These are phyloP conservation scores for Prinia subflava DNA, from an alignment of 2,113 vertebrate genomes.

Conservation along the genomic window DNA sequence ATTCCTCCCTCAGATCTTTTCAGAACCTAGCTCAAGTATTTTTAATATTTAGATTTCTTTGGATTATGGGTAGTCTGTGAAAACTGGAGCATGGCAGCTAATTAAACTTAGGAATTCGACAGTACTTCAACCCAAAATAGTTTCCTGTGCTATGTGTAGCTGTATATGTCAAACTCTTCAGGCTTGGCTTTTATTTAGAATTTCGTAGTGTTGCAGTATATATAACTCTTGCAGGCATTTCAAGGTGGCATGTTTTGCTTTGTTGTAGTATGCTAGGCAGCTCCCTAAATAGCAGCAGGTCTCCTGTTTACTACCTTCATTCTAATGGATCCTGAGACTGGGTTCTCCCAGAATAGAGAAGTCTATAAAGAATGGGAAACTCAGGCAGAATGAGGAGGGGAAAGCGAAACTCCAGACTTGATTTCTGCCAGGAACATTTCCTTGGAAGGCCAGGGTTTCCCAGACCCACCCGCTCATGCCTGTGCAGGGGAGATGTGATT, in stretches of 20 bases:
- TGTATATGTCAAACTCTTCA: background rate
- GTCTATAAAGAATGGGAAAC: background rate
- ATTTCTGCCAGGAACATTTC: background rate
- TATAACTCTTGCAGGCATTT: background rate
- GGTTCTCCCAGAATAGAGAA: background rate
- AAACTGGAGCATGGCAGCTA: background rate
- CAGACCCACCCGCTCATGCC: background rate
- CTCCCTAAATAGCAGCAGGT: background rate
- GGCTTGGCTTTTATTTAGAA: background rate
- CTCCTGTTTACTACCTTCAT: background rate
- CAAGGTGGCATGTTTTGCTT: background rate
- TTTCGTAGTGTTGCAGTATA: background rate
- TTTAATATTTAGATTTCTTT: background rate
- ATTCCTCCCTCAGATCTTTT: background rate
- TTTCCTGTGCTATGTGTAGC: background rate
- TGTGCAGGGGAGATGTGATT: background rate
- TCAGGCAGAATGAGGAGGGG: background rate
- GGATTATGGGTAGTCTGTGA: background rate
- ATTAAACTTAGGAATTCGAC: background rate
- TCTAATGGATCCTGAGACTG: background rate
- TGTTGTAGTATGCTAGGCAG: background rate
- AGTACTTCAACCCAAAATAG: background rate
- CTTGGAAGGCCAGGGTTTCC: background rate
- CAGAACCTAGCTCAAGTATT: background rate
- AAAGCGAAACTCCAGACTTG: background rate